These are phyloP conservation scores for Pasiphila rectangulata DNA, from an alignment of 2,888 invertebrate species.

Conservation along the genomic window DNA sequence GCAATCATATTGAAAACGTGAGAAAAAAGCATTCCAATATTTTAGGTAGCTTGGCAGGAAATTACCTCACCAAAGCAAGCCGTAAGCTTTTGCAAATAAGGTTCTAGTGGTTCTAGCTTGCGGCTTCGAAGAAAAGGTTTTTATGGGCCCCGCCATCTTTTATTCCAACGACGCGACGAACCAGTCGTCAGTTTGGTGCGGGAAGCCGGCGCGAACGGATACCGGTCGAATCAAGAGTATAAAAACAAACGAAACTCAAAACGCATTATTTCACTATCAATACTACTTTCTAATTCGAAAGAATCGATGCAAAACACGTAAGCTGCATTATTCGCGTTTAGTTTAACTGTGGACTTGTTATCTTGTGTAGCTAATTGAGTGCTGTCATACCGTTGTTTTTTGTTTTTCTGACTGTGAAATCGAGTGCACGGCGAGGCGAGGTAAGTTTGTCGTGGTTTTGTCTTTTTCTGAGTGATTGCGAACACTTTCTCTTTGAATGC, in stretches of 20 bases:
- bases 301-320: neutral
- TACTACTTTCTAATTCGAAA: conserved; percentile 24
- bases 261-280: conserved; percentile 8
- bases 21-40: conserved; percentile 9
- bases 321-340: conserved; percentile 37
- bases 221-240: conserved; percentile 6
- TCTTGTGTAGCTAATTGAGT: too few species aligned
- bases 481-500: conserved; percentile 33
- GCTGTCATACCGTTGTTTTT: conserved; percentile 22
- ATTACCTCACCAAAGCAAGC: conserved; percentile 6
- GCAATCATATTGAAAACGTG: conserved; percentile 19
- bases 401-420: conserved; percentile 26
- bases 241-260: conserved; percentile 16
- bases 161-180: conserved; percentile 3
- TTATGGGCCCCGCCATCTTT: conserved; percentile 19
- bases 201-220: conserved; percentile 5
- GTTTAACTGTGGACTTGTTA: conserved; percentile 44
- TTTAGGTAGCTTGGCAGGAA: neutral
- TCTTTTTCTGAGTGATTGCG: conserved; percentile 21
- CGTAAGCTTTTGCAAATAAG: conserved; percentile 23
- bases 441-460: too few species aligned
- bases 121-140: conserved; percentile 17
- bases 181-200: conserved; percentile 14
- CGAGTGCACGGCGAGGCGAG: conserved; percentile 28
- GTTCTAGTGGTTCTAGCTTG: conserved; percentile 9